Base-by-base conservation (phyloP, 2,113 vertebrate genomes). In the Paramisgurnus dabryanus region DNA sequence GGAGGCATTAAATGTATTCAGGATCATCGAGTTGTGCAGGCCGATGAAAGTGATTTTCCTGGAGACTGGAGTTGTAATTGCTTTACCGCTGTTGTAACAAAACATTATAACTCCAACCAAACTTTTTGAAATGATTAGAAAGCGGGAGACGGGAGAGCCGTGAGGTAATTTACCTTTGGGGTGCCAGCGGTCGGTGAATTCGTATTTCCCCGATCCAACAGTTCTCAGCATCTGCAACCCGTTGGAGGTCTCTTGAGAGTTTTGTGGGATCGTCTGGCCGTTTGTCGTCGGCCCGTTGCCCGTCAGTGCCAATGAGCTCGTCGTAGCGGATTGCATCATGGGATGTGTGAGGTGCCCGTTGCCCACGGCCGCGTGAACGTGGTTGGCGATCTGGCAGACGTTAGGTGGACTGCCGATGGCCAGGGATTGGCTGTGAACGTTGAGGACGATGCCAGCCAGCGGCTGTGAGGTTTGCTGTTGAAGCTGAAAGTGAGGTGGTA, bases 141-240 rank as follows among this genome's bases (percentile, higher is more conserved):
- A n/a, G 7, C 15, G 18, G n/a, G 6, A 18, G 17, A 13, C 50
- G 50, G 18, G 43, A 15, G 22, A 47, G 41, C 11, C 11, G 22
- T 12, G 47, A 49, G 5, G 8, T 60, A 9, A 43, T 27, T 95
- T 97, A 98, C 97, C 97, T 96, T 96, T 99, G 45, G 97, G 97
- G 88, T 99, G 97, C 95, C 96, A 96, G 1, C 96, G 96, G 86
- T 99, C 97, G 63, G 96, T 99, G 94, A 98, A 98, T 87, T 98
- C 96, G 90, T 99, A 98, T 92, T 98, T 99, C 88, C 97, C 97
- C 91, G 95, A 95, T 76, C 97, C 97, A 34, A 99, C 95, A 0
- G 97, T 98, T 84, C 96, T 93, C 50, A 98, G 94, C 97, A 99
- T 98, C 91, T 99, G 97, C 80, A 96, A 90, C 86, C 94, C 94